Evolutionary conservation across 2,888 invertebrate species (phyloP).

Genomic region (Julus scanicus): DNA sequence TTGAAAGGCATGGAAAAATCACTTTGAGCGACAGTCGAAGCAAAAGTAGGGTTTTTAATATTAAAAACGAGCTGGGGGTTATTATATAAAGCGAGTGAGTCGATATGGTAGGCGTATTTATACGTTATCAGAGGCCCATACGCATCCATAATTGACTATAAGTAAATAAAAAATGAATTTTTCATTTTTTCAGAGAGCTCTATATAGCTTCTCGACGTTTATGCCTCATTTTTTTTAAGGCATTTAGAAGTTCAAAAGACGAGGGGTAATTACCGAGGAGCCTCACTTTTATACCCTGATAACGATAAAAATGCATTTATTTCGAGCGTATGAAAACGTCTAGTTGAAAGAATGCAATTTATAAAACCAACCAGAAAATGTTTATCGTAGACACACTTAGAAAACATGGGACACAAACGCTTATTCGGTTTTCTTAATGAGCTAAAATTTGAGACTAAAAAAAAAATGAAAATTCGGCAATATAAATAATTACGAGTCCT

Average conservation of each 20-base stretch:
- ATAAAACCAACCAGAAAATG: conserved; percentile 10
- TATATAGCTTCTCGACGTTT: not conserved
- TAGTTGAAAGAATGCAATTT: conserved; percentile 28
- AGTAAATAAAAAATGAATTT: conserved; percentile 35
- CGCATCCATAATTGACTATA: conserved; percentile 36
- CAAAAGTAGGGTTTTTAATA: conserved; percentile 16
- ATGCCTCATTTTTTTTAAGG: not conserved
- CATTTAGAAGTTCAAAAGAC: conserved; percentile 34
- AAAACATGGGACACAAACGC: not conserved
- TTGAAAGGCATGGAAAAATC: not conserved
- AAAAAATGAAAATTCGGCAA: not conserved
- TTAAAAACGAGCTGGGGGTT: conserved; percentile 37
- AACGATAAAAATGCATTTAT: conserved; percentile 34
- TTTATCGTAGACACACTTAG: not conserved
- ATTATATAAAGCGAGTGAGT: not conserved
- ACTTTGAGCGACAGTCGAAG: conserved; percentile 40
- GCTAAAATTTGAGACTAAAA: not conserved
- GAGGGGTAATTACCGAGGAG: not conserved
- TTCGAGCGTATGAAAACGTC: not conserved
- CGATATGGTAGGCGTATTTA: no score
- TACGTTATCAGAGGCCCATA: not conserved
- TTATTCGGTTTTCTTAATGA: conserved; percentile 11
- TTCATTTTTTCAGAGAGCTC: not conserved
- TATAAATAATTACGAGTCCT: not conserved
- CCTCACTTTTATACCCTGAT: not conserved